A percentile compares a stretch with the other conserved stretches of the same genome.
These are phyloP conservation scores for Argyrosomus japonicus DNA, from an alignment of 2,113 vertebrate genomes.

Conservation along the genomic window DNA sequence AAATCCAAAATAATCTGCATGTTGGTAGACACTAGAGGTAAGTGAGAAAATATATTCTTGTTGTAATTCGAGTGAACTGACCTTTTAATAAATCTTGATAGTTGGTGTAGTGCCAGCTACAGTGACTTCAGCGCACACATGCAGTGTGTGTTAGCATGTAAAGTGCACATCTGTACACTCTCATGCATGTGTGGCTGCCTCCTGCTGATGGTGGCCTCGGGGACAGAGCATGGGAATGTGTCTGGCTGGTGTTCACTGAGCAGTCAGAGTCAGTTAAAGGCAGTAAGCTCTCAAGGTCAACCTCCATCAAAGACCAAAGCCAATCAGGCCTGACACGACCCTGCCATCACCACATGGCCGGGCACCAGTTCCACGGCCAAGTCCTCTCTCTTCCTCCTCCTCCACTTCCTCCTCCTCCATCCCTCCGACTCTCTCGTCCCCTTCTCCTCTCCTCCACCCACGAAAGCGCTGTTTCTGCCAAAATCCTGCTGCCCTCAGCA, in stretches of 20 bases:
- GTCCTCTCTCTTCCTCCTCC: slow-evolving; percentile 4
- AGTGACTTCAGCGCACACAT: not conserved
- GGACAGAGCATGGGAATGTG: slow-evolving; percentile 23
- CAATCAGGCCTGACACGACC: slow-evolving; percentile 57
- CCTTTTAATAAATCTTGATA: not conserved
- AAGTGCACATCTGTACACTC: slow-evolving; percentile 20
- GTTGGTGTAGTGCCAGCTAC: not conserved
- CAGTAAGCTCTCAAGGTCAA: slow-evolving; percentile 65
- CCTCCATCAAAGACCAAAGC: slow-evolving; percentile 59
- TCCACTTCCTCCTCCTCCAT: not conserved
- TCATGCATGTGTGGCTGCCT: slow-evolving; percentile 8
- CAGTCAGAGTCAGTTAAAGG: slow-evolving; percentile 49
- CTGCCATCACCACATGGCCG: slow-evolving; percentile 43
- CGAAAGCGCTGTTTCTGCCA: slow-evolving; percentile 54
- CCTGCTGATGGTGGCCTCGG: slow-evolving; percentile 30
- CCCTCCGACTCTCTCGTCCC: not conserved
- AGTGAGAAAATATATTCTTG: not conserved
- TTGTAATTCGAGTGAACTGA: not conserved
- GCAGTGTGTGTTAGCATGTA: slow-evolving; percentile 6
- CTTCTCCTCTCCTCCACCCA: slow-evolving; percentile 26
- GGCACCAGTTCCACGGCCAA: slow-evolving; percentile 21
- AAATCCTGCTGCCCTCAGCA: slow-evolving; percentile 71
- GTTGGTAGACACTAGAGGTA: not conserved
- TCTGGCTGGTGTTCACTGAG: slow-evolving; percentile 15
- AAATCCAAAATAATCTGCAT: not conserved